phyloP scores from a whole-genome alignment of 2,888 invertebrate genomes.

The Mythimna impura region DNA sequence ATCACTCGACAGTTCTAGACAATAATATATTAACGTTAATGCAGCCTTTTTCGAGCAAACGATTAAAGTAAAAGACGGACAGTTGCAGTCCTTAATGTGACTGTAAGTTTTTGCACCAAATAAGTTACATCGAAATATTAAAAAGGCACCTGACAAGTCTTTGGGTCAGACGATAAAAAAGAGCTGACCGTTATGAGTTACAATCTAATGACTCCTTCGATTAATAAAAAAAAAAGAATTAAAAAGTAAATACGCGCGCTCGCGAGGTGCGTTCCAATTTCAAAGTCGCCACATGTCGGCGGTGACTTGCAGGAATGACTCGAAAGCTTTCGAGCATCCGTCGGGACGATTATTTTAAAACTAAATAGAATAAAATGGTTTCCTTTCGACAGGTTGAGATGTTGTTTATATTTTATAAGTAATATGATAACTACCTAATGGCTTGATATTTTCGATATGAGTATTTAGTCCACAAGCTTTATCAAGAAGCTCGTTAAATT shows the following conservation, averaged over 20 bases:
- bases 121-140: conserved; percentile 75
- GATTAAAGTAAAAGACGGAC: conserved; percentile 67
- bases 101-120: conserved; percentile 73
- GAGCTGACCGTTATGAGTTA: conserved; percentile 85
- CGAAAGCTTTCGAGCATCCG: conserved; percentile 64
- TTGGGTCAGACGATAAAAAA: conserved; percentile 76
- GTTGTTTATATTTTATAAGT: conserved; percentile 66
- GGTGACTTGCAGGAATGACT: conserved; percentile 82
- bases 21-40: conserved; percentile 65
- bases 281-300: conserved; percentile 86
- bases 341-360: conserved; percentile 69
- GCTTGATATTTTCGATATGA: conserved; percentile 42
- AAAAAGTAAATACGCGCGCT: conserved; percentile 82
- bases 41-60: conserved; percentile 50
- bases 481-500: no score
- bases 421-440: conserved; percentile 65
- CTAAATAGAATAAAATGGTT: conserved; percentile 67
- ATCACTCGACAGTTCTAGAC: conserved; percentile 65
- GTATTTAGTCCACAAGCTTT: background rate
- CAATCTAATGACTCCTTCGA: conserved; percentile 86
- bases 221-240: conserved; percentile 77
- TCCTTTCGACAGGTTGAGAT: conserved; percentile 64
- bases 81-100: conserved; percentile 72
- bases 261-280: conserved; percentile 81
- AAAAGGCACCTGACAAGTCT: conserved; percentile 80